Percentiles rank a stretch among this genome's conserved stretches.
phyloP scores from a whole-genome alignment of 1,140 invertebrate genomes.

The Bombus picipes region DNA sequence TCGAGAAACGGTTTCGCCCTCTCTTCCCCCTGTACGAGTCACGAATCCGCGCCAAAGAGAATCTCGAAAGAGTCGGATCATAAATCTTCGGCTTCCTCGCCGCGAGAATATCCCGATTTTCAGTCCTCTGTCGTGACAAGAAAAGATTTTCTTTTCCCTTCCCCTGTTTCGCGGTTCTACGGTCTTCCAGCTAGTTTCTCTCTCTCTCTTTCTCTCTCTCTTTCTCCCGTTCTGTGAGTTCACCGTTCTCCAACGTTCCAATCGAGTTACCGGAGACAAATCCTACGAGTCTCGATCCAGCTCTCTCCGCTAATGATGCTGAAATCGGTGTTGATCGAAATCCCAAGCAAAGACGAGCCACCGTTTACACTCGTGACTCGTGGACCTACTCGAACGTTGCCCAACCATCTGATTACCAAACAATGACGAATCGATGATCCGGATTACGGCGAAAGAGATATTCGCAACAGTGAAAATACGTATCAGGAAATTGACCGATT shows the following conservation, averaged over 20 bases:
- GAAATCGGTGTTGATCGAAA: slow-evolving; percentile 3
- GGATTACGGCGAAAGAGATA: slow-evolving; percentile 41
- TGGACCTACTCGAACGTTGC: slow-evolving; percentile 19
- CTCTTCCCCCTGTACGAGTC: neutral
- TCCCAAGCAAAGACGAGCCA: neutral
- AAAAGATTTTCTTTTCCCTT: slow-evolving; percentile 48
- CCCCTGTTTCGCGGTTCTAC: neutral
- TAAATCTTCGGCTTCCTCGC: slow-evolving; percentile 62
- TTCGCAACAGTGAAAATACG: slow-evolving; percentile 1
- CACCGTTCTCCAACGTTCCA: neutral
- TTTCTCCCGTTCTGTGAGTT: neutral
- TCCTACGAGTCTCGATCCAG: neutral
- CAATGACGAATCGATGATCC: slow-evolving; percentile 38
- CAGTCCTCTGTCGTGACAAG: slow-evolving; percentile 28
- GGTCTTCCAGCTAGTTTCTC: neutral
- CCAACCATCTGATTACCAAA: slow-evolving; percentile 27
- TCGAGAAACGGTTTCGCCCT: slow-evolving; percentile 36
- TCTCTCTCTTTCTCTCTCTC: neutral
- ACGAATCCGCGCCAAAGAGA: slow-evolving; percentile 7
- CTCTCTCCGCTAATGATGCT: neutral
- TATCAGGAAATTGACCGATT: slow-evolving; percentile 39
- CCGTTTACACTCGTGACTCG: slow-evolving; percentile 12
- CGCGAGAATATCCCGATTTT: slow-evolving; percentile 60
- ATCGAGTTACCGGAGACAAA: neutral
- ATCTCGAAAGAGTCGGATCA: slow-evolving; percentile 34